These are phyloP conservation scores for Stenolophus ochropezus DNA, from an alignment of 2,888 invertebrate species.

Conservation along the genomic window DNA sequence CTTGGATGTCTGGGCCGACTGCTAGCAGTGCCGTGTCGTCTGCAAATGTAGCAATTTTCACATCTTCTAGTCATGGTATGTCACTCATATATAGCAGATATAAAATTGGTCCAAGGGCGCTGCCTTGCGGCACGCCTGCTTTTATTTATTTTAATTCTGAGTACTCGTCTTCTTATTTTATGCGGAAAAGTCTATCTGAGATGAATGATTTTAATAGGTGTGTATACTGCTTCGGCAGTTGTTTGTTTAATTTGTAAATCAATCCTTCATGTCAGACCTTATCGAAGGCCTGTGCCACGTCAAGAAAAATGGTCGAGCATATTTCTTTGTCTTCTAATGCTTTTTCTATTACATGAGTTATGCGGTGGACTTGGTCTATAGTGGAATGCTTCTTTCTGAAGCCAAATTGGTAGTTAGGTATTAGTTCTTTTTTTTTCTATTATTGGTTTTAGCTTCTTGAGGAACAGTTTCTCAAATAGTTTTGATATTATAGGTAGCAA, in stretches of 20 bases:
- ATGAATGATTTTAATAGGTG: background rate
- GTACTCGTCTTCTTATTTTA: constrained; percentile 7
- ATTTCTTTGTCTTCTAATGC: background rate
- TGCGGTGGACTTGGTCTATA: background rate
- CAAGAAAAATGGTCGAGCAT: background rate
- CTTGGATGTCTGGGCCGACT: too few species aligned
- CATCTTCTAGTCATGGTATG: background rate
- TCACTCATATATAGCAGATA: background rate
- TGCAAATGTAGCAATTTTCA: background rate
- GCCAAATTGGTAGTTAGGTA: background rate
- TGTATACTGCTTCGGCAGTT: background rate
- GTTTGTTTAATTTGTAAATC: background rate
- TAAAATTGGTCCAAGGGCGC: background rate
- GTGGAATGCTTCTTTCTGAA: background rate
- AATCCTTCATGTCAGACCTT: background rate
- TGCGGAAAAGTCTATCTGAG: background rate
- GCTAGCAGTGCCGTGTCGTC: background rate
- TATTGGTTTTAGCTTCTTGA: constrained; percentile 12
- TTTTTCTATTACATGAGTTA: background rate
- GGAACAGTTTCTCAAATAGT: constrained; percentile 62
- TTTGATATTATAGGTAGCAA: constrained; percentile 62
- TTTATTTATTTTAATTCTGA: background rate
- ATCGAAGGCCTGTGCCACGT: background rate
- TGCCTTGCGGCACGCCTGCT: background rate
- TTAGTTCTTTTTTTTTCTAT: background rate